A percentile compares a stretch with the other conserved stretches of the same genome.
These are phyloP conservation scores for Empis livida DNA, from an alignment of 2,888 invertebrate genomes.

Conservation along the genomic window DNA sequence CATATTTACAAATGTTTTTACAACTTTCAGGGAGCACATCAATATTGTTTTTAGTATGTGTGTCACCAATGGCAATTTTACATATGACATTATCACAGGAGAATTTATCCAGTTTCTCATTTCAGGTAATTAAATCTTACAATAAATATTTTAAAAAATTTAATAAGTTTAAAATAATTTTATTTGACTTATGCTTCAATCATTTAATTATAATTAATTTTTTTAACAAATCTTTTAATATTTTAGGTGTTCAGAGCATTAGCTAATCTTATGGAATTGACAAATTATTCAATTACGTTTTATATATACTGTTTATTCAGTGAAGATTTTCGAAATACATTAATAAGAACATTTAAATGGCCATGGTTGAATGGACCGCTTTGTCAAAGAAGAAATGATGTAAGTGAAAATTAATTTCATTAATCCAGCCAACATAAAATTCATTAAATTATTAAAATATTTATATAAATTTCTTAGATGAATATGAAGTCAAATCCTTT, in stretches of 20 bases:
- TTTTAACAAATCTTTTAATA: background rate
- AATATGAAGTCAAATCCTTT: constrained; percentile 23
- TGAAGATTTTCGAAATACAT: constrained; percentile 59
- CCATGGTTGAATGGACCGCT: constrained; percentile 35
- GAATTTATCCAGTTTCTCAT: constrained; percentile 46
- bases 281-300: constrained; percentile 66
- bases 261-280: constrained; percentile 59
- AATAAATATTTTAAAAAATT: too few relatives aligned
- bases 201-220: background rate
- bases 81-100: constrained; percentile 52
- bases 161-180: too few relatives aligned
- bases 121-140: constrained; percentile 50
- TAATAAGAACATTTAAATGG: constrained; percentile 49
- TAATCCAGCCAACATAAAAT: too few relatives aligned
- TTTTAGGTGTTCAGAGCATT: constrained; percentile 49
- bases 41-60: constrained; percentile 52
- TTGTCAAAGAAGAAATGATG: constrained; percentile 30
- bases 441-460: background rate
- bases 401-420: constrained; percentile 12
- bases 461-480: constrained; percentile 10
- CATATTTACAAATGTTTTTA: background rate
- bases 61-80: constrained; percentile 57
- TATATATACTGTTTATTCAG: constrained; percentile 68
- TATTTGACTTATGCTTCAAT: too few relatives aligned
- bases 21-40: constrained; percentile 42